phyloP scores from a whole-genome alignment of 2,797 vertebrate species.

The Perdix hodgsoniae region DNA sequence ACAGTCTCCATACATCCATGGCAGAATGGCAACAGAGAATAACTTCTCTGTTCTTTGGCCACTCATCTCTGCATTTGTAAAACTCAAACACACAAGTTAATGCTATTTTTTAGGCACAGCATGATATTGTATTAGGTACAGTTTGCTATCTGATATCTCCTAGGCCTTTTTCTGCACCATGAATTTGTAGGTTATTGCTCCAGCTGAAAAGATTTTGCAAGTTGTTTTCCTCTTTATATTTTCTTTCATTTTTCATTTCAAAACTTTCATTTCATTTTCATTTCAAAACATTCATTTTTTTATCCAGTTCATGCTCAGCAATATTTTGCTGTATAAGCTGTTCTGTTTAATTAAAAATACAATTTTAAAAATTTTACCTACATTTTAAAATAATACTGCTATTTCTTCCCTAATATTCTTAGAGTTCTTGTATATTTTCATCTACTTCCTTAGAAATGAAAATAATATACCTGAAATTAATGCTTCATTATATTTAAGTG shows the following conservation, averaged over 20 bases:
- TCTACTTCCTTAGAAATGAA: not conserved
- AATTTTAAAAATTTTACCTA: not conserved
- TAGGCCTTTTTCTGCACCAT: not conserved
- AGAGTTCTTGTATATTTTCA: not conserved
- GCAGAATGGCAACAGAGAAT: not conserved
- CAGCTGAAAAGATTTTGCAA: not conserved
- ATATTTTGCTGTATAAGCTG: not conserved
- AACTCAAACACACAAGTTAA: not conserved
- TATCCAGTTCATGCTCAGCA: not conserved
- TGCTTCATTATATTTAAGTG: not conserved
- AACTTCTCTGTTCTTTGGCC: not conserved
- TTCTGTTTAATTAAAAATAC: not conserved
- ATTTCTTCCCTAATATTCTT: not conserved
- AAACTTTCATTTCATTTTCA: too few species aligned
- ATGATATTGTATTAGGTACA: not conserved
- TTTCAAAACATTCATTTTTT: not conserved
- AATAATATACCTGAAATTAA: not conserved
- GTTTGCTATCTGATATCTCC: not conserved
- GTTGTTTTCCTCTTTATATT: not conserved
- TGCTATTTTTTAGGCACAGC: not conserved
- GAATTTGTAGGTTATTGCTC: not conserved
- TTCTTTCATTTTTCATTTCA: not conserved
- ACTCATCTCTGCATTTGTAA: not conserved
- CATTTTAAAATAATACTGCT: not conserved
- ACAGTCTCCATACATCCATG: fast-evolving